Percentiles rank a stretch among this genome's conserved stretches.
Conservation (phyloP, 2,888 invertebrate species). For the Schizotus pectinicornis region DNA sequence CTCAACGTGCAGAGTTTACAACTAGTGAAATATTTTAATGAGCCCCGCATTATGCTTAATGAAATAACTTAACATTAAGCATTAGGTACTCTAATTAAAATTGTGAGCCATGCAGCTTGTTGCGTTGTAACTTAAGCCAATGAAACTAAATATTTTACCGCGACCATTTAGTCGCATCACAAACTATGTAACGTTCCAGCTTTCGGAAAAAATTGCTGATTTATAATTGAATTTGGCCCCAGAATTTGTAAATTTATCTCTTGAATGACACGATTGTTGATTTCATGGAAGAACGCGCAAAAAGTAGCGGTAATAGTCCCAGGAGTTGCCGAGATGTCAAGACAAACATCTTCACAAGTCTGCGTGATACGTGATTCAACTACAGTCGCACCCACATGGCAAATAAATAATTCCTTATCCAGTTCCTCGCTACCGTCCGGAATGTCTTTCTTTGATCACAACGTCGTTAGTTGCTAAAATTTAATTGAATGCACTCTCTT, state of each 20-base stretch:
- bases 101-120: slow-evolving; percentile 18
- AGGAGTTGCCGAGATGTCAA: slow-evolving; percentile 33
- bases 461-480: neutral
- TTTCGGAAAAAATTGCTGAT: neutral
- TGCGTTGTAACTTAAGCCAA: neutral
- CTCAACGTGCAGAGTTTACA: slow-evolving; percentile 19
- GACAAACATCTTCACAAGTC: slow-evolving; percentile 37
- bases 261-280: no score
- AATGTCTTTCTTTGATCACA: no score
- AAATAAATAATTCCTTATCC: slow-evolving; percentile 7
- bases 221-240: no score
- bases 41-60: slow-evolving; percentile 18
- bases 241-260: no score
- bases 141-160: neutral
- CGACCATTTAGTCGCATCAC: neutral
- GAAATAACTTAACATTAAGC: slow-evolving; percentile 20
- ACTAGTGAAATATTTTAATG: slow-evolving; percentile 20
- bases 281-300: slow-evolving; percentile 5
- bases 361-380: slow-evolving; percentile 33
- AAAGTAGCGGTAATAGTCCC: slow-evolving; percentile 29
- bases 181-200: neutral
- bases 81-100: slow-evolving; percentile 26
- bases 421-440: neutral
- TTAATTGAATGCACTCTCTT: no score
- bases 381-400: slow-evolving; percentile 2